These are phyloP conservation scores for Crossocerus cetratus DNA, from an alignment of 2,888 invertebrate genomes.

Conservation along the genomic window DNA sequence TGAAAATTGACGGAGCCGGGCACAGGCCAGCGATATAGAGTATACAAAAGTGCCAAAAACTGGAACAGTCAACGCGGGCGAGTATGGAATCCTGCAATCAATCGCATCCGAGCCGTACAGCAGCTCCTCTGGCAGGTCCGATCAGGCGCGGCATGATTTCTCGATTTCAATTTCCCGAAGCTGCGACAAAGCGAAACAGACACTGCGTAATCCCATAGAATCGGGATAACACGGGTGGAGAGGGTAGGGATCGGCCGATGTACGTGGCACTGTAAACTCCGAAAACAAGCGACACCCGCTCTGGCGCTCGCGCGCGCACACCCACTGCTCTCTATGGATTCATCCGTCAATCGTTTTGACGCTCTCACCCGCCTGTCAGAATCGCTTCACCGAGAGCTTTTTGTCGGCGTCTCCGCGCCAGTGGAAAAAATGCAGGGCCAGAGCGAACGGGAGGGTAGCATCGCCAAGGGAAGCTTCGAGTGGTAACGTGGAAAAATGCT, in stretches of 20 bases:
- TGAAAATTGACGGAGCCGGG: too few species aligned
- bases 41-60: too few species aligned
- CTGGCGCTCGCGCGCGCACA: not conserved
- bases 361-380: conserved; percentile 44
- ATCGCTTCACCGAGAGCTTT: conserved; percentile 41
- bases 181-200: conserved; percentile 10
- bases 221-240: conserved; percentile 22
- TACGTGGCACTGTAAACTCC: conserved; percentile 29
- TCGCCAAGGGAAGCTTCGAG: conserved; percentile 6
- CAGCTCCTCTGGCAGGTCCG: not conserved
- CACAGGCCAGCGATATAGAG: too few species aligned
- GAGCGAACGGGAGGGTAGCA: conserved; percentile 15
- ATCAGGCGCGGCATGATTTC: conserved; percentile 12
- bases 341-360: conserved; percentile 58
- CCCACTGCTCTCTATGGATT: conserved; percentile 36
- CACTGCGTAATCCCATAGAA: conserved; percentile 7
- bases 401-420: conserved; percentile 49
- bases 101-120: conserved; percentile 15
- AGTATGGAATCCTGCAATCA: conserved; percentile 5
- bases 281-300: conserved; percentile 30
- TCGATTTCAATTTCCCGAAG: conserved; percentile 35
- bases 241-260: conserved; percentile 6
- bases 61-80: too few species aligned
- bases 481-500: conserved; percentile 17
- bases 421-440: conserved; percentile 49